Base-by-base conservation (phyloP, 2,113 vertebrate species). In the Lophochroa leadbeateri region DNA sequence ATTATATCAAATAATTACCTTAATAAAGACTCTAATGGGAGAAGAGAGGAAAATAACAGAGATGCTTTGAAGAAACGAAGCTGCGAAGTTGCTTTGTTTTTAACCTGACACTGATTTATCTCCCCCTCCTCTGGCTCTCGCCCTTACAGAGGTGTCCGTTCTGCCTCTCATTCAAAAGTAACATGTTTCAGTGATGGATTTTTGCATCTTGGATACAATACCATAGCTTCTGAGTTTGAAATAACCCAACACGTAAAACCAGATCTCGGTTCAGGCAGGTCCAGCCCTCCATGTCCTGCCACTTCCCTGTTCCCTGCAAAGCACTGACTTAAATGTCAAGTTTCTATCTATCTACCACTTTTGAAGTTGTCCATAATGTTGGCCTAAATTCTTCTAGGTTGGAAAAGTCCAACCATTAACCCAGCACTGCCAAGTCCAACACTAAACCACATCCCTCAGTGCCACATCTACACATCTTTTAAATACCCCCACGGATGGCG, bases 1-100 rank as follows among this genome's bases (percentile, higher is more conserved):
- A 94, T 94, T 95, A 88, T 94, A 58, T 63, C 75, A 88, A 95
- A 86, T 82, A 94, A 95, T 95, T 86, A n/a, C 33, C 79, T 80
- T 88, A 81, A 94, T 81, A 71, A 94, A 86, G 71, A 50, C 82
- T 76, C 57, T 83, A 88, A 86, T 83, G 82, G 81, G 35, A 81
- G 67, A 83, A 80, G 11, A 33, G 25, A 90, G 29, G 44, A 61
- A 88, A 92, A 91, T 61, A 87, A 95, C 49, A 87, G 63, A 46
- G 19, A 29, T 60, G 10, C 39, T 91, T 88, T 1, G 57, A 85
- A 85, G 84, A 96, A 96, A 70, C 1, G 3, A 92, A 96, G 37
- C 75, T 58, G 70, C 0, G 0, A 92, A 82, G 53, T 72, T 94
- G 37, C 37, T 85, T 76, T 28, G 41, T 53, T 95, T 92, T 92